Evolutionary conservation across 2,888 invertebrate species (phyloP), one percentile per base, ranked within the genome.

Genomic region (Cordilura impudica): DNA sequence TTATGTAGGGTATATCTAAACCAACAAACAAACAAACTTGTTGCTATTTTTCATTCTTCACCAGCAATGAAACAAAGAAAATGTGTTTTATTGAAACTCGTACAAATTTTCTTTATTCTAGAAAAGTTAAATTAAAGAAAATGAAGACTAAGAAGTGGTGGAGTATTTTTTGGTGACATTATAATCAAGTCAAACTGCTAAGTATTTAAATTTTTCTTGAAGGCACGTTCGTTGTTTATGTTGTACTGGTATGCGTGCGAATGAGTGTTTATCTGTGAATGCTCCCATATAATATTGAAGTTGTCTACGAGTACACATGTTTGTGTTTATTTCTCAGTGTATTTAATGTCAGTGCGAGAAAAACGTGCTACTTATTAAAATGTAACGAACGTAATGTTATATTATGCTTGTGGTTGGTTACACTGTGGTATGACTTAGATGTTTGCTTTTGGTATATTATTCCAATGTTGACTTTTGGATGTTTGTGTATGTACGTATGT

Each of bases 131-230:
- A 66, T 45, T 19, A 18, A 51, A 14, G 16, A 56, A 56, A 45
- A 45, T 18, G 10, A 39, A 39, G 54, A 29, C 10, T n/a, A 45
- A 14, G 23, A 39, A 54, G 14, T 14, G 45, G 35, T 39, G 4
- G 10, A 43, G 39, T 21, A 29, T 26, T 53, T 75, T 72, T 29
- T 53, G 23, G 31, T 73, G 79, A 78, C 81, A 78, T 78, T 72
- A 82, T 83, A 82, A 82, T 83, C 83, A 79, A 77, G 79, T 79
- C 79, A 79, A 79, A 75, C 75, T 75, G 79, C 71, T 79, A 75
- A 79, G 79, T 79, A 79, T 79, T 79, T 79, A 67, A 75, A 75
- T 75, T 72, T 75, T 29, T 72, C 67, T 67, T 75, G 8, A 53
- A 72, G 79, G 79, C 75, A 79, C 75, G 71, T 79, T 75, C 63